Base-by-base conservation (phyloP, 1,140 invertebrate species). In the Halictus rubicundus region DNA sequence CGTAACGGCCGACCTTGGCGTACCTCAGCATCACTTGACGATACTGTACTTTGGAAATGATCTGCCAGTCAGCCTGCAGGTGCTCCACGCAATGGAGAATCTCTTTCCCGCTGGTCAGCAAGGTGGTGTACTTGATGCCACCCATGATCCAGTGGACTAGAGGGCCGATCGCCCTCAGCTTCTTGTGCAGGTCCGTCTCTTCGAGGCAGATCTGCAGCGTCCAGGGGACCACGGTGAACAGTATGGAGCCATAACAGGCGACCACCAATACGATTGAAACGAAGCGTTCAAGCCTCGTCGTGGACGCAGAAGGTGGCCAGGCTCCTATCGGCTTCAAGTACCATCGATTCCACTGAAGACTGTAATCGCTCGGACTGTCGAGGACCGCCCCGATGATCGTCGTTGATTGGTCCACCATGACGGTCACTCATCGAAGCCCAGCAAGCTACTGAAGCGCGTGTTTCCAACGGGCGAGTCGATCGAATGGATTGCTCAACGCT, bases 311-410 rank as follows among this genome's bases (percentile, higher is more conserved):
- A 1, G 54, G 10, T 0, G 84, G 81, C 87, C 87, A 88, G 5
- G 52, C 69, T 12, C 87, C 85, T 46, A 88, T 86, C 3, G 84
- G 73, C 14, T 78, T 88, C 1, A 88, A 25, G 2, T 82, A 46
- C 86, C 84, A 83, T 7, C 83, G 75, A 46, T 81, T 85, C 21
- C 83, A 27, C 7, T 80, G 68, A 0, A 82, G 21, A 25, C 49
- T 75, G 68, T 86, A 83, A 4, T 75, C 27, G n/a, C 78, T 52
- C 8, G 68, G 32, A 14, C 77, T 78, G 1, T 49, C 69, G 60
- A 78, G 21, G 6, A 21, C 37, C 42, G 9, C 42, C 42, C 42
- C 42, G 42, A 5, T 49, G 12, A 12, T 52, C 70, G 60, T 79
- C 46, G 10, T 8, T 1, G 27, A 49, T 9, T 63, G 25, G 5